Conservation (phyloP, 2,113 vertebrate species). For the Melanostigma gelatinosum region DNA sequence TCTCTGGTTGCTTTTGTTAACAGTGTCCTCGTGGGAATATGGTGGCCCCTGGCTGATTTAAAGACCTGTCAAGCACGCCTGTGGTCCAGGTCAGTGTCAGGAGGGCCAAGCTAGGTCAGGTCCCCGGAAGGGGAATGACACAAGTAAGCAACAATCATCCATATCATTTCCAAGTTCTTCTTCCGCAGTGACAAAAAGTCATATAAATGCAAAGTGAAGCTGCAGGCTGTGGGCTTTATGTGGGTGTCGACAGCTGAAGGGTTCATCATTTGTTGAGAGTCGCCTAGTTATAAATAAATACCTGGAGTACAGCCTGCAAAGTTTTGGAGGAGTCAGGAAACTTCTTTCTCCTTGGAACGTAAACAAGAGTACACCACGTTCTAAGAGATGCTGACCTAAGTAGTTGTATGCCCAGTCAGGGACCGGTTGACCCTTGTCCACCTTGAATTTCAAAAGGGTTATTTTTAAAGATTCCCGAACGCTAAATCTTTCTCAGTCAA, state of each 20-base stretch:
- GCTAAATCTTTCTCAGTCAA: neutral
- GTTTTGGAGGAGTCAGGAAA: slow-evolving; percentile 31
- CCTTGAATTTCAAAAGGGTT: slow-evolving; percentile 40
- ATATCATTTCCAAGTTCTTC: slow-evolving; percentile 18
- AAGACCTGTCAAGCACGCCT: slow-evolving; percentile 39
- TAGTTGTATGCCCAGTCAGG: neutral
- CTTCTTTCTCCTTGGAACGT: slow-evolving; percentile 2
- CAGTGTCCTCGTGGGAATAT: slow-evolving; percentile 55
- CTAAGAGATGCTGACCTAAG: slow-evolving; percentile 48
- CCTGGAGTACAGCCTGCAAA: slow-evolving; percentile 27
- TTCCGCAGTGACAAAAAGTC: slow-evolving; percentile 29
- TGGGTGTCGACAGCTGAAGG: slow-evolving; percentile 62
- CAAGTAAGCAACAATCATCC: slow-evolving; percentile 30
- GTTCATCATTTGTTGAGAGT: slow-evolving; percentile 59
- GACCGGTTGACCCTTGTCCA: neutral
- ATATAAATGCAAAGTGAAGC: slow-evolving; percentile 56
- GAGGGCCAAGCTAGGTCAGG: slow-evolving; percentile 42
- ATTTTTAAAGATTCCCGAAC: slow-evolving; percentile 15
- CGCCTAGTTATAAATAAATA: slow-evolving; percentile 60
- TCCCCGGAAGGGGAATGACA: slow-evolving; percentile 39
- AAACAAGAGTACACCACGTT: slow-evolving; percentile 17
- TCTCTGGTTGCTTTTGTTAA: slow-evolving; percentile 61
- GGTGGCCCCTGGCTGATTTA: slow-evolving; percentile 32
- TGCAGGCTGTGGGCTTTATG: slow-evolving; percentile 40
- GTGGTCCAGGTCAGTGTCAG: slow-evolving; percentile 44